phyloP scores from a whole-genome alignment of 2,888 invertebrate genomes.

The Anticlea derivata region DNA sequence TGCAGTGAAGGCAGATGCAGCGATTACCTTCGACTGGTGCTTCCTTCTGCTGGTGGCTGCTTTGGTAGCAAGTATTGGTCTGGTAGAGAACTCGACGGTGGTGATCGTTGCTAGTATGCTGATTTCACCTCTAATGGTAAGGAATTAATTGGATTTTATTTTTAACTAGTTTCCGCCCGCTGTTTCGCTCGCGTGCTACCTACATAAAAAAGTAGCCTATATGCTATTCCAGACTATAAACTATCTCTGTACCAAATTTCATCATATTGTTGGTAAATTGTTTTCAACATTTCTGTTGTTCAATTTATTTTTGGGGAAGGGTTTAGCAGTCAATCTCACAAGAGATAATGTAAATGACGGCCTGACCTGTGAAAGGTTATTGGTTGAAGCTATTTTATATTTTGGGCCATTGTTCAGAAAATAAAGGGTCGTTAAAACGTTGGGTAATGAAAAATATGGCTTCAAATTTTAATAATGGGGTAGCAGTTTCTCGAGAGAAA shows the following conservation, averaged over 20 bases:
- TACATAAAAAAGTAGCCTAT: too few species aligned
- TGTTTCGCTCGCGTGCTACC: too few species aligned
- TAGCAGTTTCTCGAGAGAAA: neutral
- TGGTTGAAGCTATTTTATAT: slow-evolving; percentile 1
- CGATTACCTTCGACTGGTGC: slow-evolving; percentile 90
- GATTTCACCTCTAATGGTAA: slow-evolving; percentile 91
- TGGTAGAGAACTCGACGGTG: slow-evolving; percentile 89
- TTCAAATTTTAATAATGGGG: slow-evolving; percentile 8
- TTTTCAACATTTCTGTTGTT: slow-evolving; percentile 1
- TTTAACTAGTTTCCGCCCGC: neutral
- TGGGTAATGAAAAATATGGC: slow-evolving; percentile 14
- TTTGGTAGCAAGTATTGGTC: slow-evolving; percentile 89
- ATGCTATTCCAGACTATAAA: too few species aligned
- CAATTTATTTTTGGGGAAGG: neutral
- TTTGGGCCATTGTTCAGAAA: slow-evolving; percentile 12
- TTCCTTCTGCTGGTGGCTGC: slow-evolving; percentile 88
- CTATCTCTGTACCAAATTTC: too few species aligned
- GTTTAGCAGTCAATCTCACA: neutral
- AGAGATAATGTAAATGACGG: neutral
- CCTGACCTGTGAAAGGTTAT: slow-evolving; percentile 4
- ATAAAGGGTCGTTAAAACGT: slow-evolving; percentile 6
- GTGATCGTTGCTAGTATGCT: slow-evolving; percentile 91
- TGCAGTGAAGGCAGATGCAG: slow-evolving; percentile 86
- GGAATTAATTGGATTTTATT: slow-evolving; percentile 9
- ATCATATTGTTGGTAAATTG: neutral